A percentile compares a stretch with the other conserved stretches of the same genome.
These are phyloP conservation scores for Saguinus imperator DNA, from an alignment of 2,113 vertebrate genomes.

Conservation along the genomic window DNA sequence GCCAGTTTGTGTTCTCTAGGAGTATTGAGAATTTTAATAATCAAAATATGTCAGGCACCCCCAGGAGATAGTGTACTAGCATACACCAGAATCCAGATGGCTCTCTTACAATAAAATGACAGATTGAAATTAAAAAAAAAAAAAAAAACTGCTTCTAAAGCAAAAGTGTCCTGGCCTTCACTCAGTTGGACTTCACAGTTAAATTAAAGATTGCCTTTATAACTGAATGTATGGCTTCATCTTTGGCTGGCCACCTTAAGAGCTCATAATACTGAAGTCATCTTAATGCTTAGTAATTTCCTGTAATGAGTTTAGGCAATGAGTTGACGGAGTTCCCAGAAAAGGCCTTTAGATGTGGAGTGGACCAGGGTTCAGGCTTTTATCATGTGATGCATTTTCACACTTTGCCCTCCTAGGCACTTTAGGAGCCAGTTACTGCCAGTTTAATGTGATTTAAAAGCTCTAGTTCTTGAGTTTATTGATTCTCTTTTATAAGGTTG, in stretches of 20 bases:
- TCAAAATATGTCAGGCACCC: not conserved
- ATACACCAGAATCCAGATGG: not conserved
- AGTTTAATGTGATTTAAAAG: not conserved
- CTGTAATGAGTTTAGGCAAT: not conserved
- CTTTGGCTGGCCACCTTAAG: not conserved
- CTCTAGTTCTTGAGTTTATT: not conserved
- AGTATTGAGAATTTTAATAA: not conserved
- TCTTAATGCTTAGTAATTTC: not conserved
- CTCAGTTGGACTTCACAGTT: not conserved
- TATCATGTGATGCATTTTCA: constrained; percentile 7
- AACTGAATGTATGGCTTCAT: not conserved
- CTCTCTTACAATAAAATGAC: not conserved
- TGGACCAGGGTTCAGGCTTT: constrained; percentile 18
- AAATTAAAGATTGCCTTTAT: not conserved
- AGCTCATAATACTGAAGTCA: not conserved
- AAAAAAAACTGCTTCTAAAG: not conserved
- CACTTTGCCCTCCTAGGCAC: not conserved
- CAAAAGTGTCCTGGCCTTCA: not conserved
- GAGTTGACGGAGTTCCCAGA: constrained; percentile 1
- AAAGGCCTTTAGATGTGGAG: not conserved
- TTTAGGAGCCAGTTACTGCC: not conserved
- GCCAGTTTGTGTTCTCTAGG: not conserved
- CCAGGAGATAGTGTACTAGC: not conserved
- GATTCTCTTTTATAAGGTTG: not conserved
- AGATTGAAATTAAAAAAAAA: not conserved